Conservation (phyloP, 2,888 invertebrate genomes). For the Malthinus seriepunctatus region DNA sequence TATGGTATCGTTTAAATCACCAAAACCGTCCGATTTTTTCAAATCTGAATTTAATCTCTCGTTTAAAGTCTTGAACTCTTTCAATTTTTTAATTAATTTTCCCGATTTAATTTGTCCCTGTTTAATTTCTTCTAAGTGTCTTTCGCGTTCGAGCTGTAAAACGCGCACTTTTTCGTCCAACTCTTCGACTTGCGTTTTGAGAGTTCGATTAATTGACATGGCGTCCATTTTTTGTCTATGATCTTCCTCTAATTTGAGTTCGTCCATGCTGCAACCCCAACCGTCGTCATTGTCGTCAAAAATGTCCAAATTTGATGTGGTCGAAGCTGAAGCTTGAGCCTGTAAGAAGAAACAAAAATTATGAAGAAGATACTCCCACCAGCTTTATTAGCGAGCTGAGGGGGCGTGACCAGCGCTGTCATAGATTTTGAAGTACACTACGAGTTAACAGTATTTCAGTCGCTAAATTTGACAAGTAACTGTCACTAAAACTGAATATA, state of each 20-base stretch:
- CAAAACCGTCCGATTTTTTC: slow-evolving; percentile 38
- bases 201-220: slow-evolving; percentile 35
- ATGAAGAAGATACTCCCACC: neutral
- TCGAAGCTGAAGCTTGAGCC: neutral
- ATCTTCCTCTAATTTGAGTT: slow-evolving; percentile 57
- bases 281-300: slow-evolving; percentile 60
- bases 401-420: no score
- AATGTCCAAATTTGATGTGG: slow-evolving; percentile 30
- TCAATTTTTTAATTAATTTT: slow-evolving; percentile 82
- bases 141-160: slow-evolving; percentile 62
- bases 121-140: slow-evolving; percentile 65
- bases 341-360: slow-evolving; percentile 5
- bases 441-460: no score
- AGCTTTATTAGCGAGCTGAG: no score
- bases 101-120: slow-evolving; percentile 70
- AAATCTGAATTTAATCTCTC: slow-evolving; percentile 62
- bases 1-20: slow-evolving; percentile 71
- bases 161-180: slow-evolving; percentile 63
- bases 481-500: no score
- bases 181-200: slow-evolving; percentile 55
- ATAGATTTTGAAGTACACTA: no score
- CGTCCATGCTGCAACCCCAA: slow-evolving; percentile 65
- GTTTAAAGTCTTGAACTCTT: slow-evolving; percentile 75
- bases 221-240: slow-evolving; percentile 46
- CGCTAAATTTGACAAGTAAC: no score